phyloP scores from a whole-genome alignment of 2,113 vertebrate species.

The Lasiurus borealis region DNA sequence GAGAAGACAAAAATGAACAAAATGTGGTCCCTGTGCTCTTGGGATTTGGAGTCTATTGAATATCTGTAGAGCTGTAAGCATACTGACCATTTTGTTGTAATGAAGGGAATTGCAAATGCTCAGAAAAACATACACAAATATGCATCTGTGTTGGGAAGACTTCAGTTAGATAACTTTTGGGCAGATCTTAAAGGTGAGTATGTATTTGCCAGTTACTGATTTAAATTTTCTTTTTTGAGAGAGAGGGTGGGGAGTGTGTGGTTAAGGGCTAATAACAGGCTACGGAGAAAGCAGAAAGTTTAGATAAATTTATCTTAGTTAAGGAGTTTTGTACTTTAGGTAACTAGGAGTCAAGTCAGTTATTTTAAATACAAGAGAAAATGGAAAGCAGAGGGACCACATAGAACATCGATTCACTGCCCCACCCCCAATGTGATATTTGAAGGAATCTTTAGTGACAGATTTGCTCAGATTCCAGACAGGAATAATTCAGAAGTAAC shows the following conservation, averaged over 20 bases:
- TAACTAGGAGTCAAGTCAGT: neutral
- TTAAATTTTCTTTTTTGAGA: no score
- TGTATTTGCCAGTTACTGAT: neutral
- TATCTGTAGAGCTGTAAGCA: neutral
- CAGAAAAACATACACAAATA: neutral
- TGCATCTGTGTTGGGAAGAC: neutral
- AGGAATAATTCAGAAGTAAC: neutral
- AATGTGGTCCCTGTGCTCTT: neutral
- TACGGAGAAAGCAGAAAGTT: neutral
- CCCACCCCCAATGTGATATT: neutral
- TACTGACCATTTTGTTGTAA: neutral
- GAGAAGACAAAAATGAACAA: neutral
- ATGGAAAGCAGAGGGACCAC: neutral
- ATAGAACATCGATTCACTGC: neutral
- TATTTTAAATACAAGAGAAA: neutral
- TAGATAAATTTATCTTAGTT: neutral
- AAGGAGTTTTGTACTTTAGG: neutral
- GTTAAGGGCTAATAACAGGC: neutral
- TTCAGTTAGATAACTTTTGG: neutral
- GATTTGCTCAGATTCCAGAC: neutral
- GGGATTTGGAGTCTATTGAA: neutral
- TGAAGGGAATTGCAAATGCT: neutral
- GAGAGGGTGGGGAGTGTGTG: neutral
- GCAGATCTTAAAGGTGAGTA: conserved; percentile 47
- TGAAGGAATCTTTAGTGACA: neutral